These are phyloP conservation scores for Xiphophorus couchianus DNA, from an alignment of 2,113 vertebrate genomes.

Conservation along the genomic window DNA sequence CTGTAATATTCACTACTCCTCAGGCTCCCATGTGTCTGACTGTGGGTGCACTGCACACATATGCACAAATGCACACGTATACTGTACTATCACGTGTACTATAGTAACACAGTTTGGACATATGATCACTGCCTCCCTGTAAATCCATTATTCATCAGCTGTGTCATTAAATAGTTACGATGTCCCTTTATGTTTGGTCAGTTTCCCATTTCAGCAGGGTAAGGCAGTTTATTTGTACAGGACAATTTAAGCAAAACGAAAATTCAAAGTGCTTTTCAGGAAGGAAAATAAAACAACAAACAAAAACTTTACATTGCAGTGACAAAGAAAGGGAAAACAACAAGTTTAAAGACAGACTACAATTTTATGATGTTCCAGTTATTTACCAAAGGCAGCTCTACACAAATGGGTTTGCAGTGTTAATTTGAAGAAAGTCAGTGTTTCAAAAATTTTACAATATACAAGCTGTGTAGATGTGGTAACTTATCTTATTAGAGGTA, in stretches of 20 bases:
- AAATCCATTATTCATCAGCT: conserved; percentile 49
- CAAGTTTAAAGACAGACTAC: no score
- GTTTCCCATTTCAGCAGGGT: neutral
- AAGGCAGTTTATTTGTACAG: neutral
- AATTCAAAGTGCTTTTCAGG: no score
- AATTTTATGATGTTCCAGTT: no score
- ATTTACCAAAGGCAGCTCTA: no score
- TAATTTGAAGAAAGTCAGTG: no score
- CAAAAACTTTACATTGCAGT: no score
- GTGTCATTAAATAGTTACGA: conserved; percentile 42
- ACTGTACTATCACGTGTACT: conserved; percentile 25
- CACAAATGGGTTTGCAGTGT: no score
- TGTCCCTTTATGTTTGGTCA: conserved; percentile 30
- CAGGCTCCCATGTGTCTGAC: conserved; percentile 78
- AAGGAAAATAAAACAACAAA: neutral
- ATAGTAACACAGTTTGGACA: conserved; percentile 30
- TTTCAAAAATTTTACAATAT: no score
- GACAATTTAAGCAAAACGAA: no score
- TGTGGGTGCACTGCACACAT: conserved; percentile 63
- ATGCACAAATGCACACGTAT: conserved; percentile 37
- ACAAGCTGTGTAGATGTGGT: no score
- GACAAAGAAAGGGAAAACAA: no score
- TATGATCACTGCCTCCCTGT: conserved; percentile 33
- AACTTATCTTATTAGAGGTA: no score
- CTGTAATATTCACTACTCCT: conserved; percentile 76